phyloP scores from a whole-genome alignment of 2,888 invertebrate species.

The Brenthis hecate region DNA sequence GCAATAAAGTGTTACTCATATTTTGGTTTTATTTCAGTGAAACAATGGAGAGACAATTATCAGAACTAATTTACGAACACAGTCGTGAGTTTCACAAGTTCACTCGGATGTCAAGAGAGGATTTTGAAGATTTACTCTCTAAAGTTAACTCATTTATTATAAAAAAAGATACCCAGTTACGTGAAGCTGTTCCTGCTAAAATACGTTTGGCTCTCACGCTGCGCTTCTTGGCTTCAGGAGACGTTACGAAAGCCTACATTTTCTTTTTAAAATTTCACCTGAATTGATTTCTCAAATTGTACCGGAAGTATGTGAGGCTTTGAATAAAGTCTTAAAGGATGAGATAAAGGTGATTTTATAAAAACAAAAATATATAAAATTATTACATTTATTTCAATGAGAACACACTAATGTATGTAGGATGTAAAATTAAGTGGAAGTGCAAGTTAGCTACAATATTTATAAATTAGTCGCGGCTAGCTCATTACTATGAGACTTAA shows the following conservation, averaged over 20 bases:
- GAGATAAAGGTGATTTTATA: constrained; percentile 30
- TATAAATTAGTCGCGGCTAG: too few relatives aligned
- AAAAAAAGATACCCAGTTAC: neutral
- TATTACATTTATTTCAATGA: too few relatives aligned
- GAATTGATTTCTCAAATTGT: constrained; percentile 15
- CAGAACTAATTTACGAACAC: constrained; percentile 2
- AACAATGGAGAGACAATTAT: constrained; percentile 3
- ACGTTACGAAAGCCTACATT: constrained; percentile 33
- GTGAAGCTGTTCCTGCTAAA: constrained; percentile 18
- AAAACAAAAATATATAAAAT: too few relatives aligned
- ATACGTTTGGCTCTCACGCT: constrained; percentile 33
- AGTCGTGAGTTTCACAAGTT: constrained; percentile 1
- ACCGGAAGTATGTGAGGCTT: constrained; percentile 29
- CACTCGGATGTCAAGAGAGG: neutral
- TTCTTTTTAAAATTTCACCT: constrained; percentile 34
- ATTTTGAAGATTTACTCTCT: neutral
- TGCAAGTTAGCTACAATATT: neutral
- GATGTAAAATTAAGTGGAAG: constrained; percentile 1
- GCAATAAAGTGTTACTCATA: neutral
- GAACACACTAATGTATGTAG: too few relatives aligned
- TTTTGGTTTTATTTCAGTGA: constrained; percentile 1
- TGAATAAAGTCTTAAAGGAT: constrained; percentile 24
- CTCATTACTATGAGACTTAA: too few relatives aligned
- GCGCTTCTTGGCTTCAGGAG: constrained; percentile 35
- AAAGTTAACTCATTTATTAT: neutral